Percentiles rank a stretch among this genome's conserved stretches.
Conservation (phyloP, 2,888 invertebrate genomes). For the Criorhina ranunculi region DNA sequence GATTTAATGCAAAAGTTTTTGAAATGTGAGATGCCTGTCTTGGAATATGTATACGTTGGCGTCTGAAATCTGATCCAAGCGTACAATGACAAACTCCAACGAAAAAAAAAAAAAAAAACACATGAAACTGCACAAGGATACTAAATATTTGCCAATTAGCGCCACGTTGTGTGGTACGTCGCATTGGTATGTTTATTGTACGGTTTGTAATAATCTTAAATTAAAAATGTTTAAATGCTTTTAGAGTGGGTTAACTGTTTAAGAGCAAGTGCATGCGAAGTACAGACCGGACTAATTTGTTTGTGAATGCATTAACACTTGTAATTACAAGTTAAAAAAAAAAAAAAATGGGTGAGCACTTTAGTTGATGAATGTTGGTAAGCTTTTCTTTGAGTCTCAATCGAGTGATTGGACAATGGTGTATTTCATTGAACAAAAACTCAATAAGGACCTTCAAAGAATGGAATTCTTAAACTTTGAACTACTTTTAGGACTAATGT, state of each 20-base stretch:
- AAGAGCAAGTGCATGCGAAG: background rate
- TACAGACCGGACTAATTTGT: slow-evolving; percentile 29
- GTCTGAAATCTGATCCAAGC: slow-evolving; percentile 34
- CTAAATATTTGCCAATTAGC: slow-evolving; percentile 69
- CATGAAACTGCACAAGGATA: slow-evolving; percentile 59
- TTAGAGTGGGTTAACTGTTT: slow-evolving; percentile 58
- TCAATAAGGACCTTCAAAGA: too few relatives aligned
- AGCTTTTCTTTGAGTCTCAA: too few relatives aligned
- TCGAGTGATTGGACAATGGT: too few relatives aligned
- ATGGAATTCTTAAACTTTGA: too few relatives aligned
- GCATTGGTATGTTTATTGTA: slow-evolving; percentile 48
- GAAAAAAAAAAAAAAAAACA: slow-evolving; percentile 19
- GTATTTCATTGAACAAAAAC: too few relatives aligned
- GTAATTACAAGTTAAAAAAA: slow-evolving; percentile 34
- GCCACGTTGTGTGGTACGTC: slow-evolving; percentile 54
- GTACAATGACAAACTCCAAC: slow-evolving; percentile 39
- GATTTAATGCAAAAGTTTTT: slow-evolving; percentile 35
- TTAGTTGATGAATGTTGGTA: background rate
- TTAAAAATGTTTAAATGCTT: slow-evolving; percentile 57
- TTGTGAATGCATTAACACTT: slow-evolving; percentile 66
- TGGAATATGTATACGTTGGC: slow-evolving; percentile 1
- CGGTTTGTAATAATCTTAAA: slow-evolving; percentile 56
- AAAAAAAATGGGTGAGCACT: slow-evolving; percentile 15
- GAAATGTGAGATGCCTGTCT: slow-evolving; percentile 12
- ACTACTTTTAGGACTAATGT: too few relatives aligned